phyloP scores from a whole-genome alignment of 2,113 vertebrate species.

The Cygnus buccinator region DNA sequence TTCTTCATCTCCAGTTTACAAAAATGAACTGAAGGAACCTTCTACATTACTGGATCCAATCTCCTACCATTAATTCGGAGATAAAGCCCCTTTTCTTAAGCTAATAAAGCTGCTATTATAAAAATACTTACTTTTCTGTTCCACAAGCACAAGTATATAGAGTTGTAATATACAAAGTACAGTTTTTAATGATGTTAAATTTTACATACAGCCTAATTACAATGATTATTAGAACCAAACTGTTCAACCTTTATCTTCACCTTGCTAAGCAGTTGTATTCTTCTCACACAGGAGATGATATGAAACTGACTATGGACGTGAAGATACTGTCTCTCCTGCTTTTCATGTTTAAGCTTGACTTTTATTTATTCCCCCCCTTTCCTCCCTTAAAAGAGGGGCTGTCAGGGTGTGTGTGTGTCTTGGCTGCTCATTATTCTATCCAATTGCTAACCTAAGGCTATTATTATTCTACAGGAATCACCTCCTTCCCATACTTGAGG shows the following conservation, averaged over 20 bases:
- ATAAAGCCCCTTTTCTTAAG: not conserved
- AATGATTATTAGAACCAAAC: not conserved
- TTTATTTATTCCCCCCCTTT: not conserved
- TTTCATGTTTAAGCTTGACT: not conserved
- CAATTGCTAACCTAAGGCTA: not conserved
- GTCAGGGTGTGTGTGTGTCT: not conserved
- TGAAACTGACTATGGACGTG: not conserved
- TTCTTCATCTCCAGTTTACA: not conserved
- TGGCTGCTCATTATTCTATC: rapidly evolving
- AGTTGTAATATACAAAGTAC: not conserved
- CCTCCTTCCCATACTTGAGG: not conserved
- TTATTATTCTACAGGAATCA: not conserved
- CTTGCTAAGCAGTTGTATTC: not conserved
- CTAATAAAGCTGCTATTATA: not conserved
- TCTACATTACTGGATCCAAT: not conserved
- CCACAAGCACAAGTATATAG: not conserved
- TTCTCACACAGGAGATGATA: not conserved
- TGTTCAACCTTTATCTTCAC: not conserved
- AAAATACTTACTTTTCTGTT: not conserved
- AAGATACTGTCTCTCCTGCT: not conserved
- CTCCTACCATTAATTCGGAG: not conserved
- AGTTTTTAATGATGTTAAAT: not conserved
- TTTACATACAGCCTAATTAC: not conserved
- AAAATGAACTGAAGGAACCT: not conserved
- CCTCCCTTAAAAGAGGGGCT: not conserved